Percentiles rank a stretch among this genome's conserved stretches.
Conservation (phyloP, 2,888 invertebrate species). For the Andrena haemorrhoa region DNA sequence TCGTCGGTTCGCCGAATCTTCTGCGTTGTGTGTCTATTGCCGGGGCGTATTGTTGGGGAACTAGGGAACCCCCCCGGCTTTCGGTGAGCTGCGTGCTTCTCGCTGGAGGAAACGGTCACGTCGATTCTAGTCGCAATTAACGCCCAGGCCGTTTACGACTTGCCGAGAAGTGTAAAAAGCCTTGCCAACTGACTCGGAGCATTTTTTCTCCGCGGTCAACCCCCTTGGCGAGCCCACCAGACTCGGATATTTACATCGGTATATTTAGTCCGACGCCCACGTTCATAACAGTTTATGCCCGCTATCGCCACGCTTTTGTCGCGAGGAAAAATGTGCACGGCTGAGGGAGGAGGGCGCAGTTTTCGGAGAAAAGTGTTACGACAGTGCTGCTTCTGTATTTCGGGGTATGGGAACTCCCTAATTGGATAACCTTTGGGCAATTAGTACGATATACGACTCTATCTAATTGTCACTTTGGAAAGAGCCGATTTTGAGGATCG, state of each 20-base stretch:
- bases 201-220: slow-evolving; percentile 61
- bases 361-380: background rate
- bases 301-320: slow-evolving; percentile 72
- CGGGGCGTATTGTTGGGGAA: background rate
- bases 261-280: slow-evolving; percentile 80
- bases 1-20: background rate
- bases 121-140: slow-evolving; percentile 50
- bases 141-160: slow-evolving; percentile 43
- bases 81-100: slow-evolving; percentile 4
- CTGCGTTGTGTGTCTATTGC: background rate
- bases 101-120: slow-evolving; percentile 28
- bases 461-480: no score
- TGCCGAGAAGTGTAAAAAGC: slow-evolving; percentile 29
- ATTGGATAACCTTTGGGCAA: background rate
- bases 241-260: slow-evolving; percentile 78
- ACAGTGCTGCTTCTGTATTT: background rate
- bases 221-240: slow-evolving; percentile 63
- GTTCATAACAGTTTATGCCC: slow-evolving; percentile 78
- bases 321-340: slow-evolving; percentile 34
- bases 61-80: background rate
- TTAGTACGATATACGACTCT: no score
- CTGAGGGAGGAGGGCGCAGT: slow-evolving; percentile 6
- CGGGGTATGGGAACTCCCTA: no score
- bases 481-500: no score
- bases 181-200: slow-evolving; percentile 19